Evolutionary conservation across 2,113 vertebrate genomes (phyloP), one percentile per base, ranked within the genome.

Genomic region (Gobius niger): DNA sequence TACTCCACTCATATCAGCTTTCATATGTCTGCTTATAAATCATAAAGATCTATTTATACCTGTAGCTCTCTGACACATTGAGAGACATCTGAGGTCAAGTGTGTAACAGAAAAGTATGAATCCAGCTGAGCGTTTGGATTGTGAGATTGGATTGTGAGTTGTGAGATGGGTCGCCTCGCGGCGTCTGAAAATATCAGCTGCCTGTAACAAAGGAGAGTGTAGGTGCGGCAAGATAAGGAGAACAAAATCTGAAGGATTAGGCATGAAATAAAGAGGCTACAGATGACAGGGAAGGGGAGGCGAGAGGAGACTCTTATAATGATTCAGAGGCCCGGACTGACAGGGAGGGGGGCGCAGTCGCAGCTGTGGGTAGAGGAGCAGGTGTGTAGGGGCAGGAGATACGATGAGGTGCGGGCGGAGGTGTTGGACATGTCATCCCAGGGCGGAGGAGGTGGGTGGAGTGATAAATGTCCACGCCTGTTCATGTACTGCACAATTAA

Each of bases 381-480:
- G 77, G 56, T 72, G 74, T 63, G 41, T 54, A 34, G 47, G 10
- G 63, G 53, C 54, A 79, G 74, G 69, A 49, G 76, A 78, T 75
- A 49, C 9, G 44, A 64, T 72, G 70, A 73, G 78, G 78, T 80
- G 84, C 79, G 78, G 75, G 75, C 59, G 74, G 70, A 84, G 77
- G 78, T 83, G 83, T 75, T 53, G 65, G 73, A 83, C 75, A 75
- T 80, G 78, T 78, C 82, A 65, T 73, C 68, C 67, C 66, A 15
- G 80, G 71, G 71, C 56, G 7, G 15, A 63, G 71, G 81, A 61
- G 67, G 60, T 24, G 72, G 70, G 63, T 59, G 68, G 77, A 73
- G 81, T 90, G 89, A 92, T 89, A 80, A 87, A 89, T 88, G 72
- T 73, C 77, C 51, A 51, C 68, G 71, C 70, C 67, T 70, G 66